Evolutionary conservation across 2,888 invertebrate genomes (phyloP).

Genomic region (Thymelicus acteon): DNA sequence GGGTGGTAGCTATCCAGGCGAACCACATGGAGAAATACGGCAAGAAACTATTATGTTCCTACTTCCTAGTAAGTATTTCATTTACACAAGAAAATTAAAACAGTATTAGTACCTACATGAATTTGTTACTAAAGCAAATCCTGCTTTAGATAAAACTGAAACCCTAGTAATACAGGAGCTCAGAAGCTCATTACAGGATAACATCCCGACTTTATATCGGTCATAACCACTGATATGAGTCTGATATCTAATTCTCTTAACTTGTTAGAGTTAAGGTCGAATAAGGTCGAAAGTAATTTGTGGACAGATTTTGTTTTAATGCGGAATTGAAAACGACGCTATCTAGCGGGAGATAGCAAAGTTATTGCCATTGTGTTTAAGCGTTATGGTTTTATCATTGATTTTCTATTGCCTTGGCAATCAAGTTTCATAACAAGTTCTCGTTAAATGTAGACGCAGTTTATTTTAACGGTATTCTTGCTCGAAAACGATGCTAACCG

Average conservation of each 20-base stretch:
- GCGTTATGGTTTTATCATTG: slow-evolving; percentile 29
- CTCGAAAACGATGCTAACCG: too few relatives aligned
- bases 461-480: too few relatives aligned
- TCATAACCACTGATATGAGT: slow-evolving; percentile 28
- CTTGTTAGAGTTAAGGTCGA: slow-evolving; percentile 8
- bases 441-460: background rate
- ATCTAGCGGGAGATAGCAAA: slow-evolving; percentile 25
- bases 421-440: too few relatives aligned
- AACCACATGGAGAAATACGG: too few relatives aligned
- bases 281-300: slow-evolving; percentile 7
- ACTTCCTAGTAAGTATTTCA: too few relatives aligned
- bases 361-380: slow-evolving; percentile 25
- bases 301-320: slow-evolving; percentile 25
- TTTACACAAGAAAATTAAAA: background rate
- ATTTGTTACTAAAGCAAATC: slow-evolving; percentile 3
- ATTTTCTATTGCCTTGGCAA: slow-evolving; percentile 23
- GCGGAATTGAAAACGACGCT: slow-evolving; percentile 31
- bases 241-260: background rate
- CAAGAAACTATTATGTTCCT: too few relatives aligned
- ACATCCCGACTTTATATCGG: slow-evolving; percentile 28
- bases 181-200: slow-evolving; percentile 30
- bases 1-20: too few relatives aligned
- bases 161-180: slow-evolving; percentile 16
- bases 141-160: slow-evolving; percentile 19
- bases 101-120: background rate